Evolutionary conservation across 2,113 vertebrate species (phyloP).

Genomic region (Apeltes quadracus): DNA sequence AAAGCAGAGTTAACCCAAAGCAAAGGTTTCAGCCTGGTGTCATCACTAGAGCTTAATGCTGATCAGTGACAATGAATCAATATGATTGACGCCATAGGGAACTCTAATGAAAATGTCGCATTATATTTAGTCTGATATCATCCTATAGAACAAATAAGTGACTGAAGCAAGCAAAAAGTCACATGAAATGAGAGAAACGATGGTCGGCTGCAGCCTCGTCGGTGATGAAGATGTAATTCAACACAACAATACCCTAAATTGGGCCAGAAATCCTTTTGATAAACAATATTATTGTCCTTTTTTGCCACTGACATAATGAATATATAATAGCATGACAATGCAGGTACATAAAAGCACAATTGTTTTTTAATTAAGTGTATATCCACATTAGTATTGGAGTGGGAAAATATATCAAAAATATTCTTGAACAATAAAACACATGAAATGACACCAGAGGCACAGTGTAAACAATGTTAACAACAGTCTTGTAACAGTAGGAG

Average conservation of each 20-base stretch:
- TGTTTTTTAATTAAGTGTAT: neutral
- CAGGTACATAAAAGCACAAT: neutral
- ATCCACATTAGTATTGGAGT: no score
- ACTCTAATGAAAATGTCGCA: neutral
- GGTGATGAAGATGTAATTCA: neutral
- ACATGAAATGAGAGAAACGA: no score
- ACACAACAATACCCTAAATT: no score
- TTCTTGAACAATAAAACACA: neutral
- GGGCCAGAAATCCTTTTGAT: no score
- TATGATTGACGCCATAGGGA: neutral
- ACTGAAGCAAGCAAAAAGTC: neutral
- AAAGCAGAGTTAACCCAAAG: no score
- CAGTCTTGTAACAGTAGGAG: no score
- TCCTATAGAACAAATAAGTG: neutral
- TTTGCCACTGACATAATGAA: no score
- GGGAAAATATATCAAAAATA: neutral
- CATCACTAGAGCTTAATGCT: neutral
- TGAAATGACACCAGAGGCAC: neutral
- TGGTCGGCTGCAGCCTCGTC: neutral
- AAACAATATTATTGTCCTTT: no score
- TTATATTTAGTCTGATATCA: neutral
- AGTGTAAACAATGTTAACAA: no score
- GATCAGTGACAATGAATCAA: neutral
- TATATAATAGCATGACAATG: no score
- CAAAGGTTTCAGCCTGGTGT: neutral